A percentile compares a stretch with the other conserved stretches of the same genome.
Conservation (phyloP, 2,113 vertebrate species). For the Tenebrosternarchus preto region DNA sequence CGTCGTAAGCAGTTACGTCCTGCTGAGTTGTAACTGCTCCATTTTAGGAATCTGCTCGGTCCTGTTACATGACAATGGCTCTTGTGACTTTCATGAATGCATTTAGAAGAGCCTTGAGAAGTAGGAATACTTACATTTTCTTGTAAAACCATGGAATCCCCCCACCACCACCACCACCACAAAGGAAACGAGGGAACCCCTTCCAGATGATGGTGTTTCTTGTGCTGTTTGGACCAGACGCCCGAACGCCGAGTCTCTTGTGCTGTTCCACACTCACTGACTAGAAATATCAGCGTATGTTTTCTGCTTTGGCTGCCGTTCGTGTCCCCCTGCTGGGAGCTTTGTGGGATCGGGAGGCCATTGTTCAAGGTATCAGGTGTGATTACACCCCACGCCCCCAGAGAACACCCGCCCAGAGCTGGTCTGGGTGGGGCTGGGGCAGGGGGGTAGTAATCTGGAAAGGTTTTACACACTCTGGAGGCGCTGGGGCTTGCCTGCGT, state of each 20-base stretch:
- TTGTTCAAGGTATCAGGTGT: neutral
- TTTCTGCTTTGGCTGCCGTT: too few relatives aligned
- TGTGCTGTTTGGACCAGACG: too few relatives aligned
- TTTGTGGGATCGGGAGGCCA: neutral
- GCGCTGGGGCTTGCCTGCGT: neutral
- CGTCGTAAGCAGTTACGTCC: neutral
- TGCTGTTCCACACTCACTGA: too few relatives aligned
- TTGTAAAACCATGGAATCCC: too few relatives aligned
- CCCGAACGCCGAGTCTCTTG: too few relatives aligned
- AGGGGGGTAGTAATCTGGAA: neutral
- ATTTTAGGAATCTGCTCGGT: neutral
- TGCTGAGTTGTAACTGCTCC: neutral
- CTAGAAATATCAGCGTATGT: too few relatives aligned
- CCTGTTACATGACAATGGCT: neutral
- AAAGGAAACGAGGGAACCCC: too few relatives aligned
- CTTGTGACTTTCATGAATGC: neutral
- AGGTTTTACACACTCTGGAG: neutral
- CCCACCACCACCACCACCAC: too few relatives aligned
- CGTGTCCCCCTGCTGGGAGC: neutral
- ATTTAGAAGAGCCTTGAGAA: too few relatives aligned
- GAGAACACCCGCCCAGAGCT: neutral
- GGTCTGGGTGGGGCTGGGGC: neutral
- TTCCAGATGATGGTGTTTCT: too few relatives aligned
- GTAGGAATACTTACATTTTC: neutral
- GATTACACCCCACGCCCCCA: neutral